Evolutionary conservation across 2,888 invertebrate genomes (phyloP).

Genomic region (Microctonus aethiopoides): DNA sequence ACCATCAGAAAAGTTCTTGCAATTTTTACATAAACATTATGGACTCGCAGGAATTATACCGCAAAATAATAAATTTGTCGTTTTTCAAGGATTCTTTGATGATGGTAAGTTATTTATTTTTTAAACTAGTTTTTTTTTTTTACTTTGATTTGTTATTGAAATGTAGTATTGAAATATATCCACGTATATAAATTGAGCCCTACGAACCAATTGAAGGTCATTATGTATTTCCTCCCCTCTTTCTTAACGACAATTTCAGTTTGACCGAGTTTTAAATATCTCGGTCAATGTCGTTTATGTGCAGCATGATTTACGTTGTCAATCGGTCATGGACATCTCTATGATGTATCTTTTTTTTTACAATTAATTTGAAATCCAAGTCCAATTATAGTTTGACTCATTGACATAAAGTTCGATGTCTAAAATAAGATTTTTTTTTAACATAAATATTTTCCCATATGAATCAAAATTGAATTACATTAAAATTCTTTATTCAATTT

Average conservation of each 20-base stretch:
- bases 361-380: neutral
- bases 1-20: conserved; percentile 89
- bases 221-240: conserved; percentile 33
- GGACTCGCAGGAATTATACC: conserved; percentile 74
- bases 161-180: neutral
- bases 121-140: neutral
- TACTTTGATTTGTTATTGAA: too few relatives aligned
- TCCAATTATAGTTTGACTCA: conserved; percentile 9
- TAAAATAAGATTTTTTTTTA: too few relatives aligned
- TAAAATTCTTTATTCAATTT: too few relatives aligned
- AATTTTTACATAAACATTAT: conserved; percentile 88
- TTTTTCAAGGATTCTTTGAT: conserved; percentile 84
- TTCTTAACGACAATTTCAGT: conserved; percentile 42
- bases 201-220: conserved; percentile 45
- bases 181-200: conserved; percentile 16
- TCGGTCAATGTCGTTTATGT: conserved; percentile 53
- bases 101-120: conserved; percentile 53
- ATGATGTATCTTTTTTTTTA: neutral
- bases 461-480: too few relatives aligned
- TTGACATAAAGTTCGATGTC: neutral
- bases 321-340: conserved; percentile 37
- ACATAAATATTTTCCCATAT: too few relatives aligned
- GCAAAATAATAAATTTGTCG: conserved; percentile 89
- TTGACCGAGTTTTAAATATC: conserved; percentile 44
- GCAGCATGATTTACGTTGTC: conserved; percentile 13